These are phyloP conservation scores for Sinocyclocheilus anshuiensis DNA, from an alignment of 2,113 vertebrate species.

Conservation along the genomic window DNA sequence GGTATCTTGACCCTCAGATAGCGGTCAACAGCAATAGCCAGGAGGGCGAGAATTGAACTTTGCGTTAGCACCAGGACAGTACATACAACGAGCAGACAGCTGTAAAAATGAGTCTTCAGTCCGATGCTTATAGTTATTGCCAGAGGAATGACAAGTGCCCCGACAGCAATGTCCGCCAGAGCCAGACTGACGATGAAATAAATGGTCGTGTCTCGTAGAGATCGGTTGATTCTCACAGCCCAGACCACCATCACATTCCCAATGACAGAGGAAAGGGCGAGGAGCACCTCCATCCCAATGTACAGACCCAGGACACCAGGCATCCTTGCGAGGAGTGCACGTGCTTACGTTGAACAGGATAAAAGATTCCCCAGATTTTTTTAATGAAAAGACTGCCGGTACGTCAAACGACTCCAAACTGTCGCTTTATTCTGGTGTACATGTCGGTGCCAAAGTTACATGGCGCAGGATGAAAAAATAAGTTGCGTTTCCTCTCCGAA, in stretches of 20 bases:
- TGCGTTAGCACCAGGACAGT: slow-evolving; percentile 94
- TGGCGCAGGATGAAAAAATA: background rate
- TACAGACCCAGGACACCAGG: slow-evolving; percentile 77
- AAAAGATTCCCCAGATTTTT: slow-evolving; percentile 55
- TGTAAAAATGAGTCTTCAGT: slow-evolving; percentile 86
- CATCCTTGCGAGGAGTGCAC: slow-evolving; percentile 65
- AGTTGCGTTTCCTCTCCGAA: background rate
- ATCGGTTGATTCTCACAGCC: slow-evolving; percentile 93
- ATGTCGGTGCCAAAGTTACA: background rate
- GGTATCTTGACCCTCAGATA: slow-evolving; percentile 96
- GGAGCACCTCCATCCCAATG: slow-evolving; percentile 90
- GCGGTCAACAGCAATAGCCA: slow-evolving; percentile 95
- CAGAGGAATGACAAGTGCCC: slow-evolving; percentile 91
- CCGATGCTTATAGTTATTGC: slow-evolving; percentile 93
- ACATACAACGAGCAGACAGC: slow-evolving; percentile 89
- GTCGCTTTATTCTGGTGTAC: background rate
- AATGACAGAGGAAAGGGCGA: slow-evolving; percentile 88
- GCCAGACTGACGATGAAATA: slow-evolving; percentile 95
- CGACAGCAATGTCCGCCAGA: slow-evolving; percentile 92
- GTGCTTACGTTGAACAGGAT: slow-evolving; percentile 22
- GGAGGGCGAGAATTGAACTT: slow-evolving; percentile 94
- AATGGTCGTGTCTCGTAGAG: slow-evolving; percentile 91
- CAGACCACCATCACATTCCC: slow-evolving; percentile 98
- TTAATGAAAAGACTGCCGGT: background rate
- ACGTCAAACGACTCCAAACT: background rate